These are phyloP conservation scores for Picus viridis DNA, from an alignment of 2,797 vertebrate genomes.

Conservation along the genomic window DNA sequence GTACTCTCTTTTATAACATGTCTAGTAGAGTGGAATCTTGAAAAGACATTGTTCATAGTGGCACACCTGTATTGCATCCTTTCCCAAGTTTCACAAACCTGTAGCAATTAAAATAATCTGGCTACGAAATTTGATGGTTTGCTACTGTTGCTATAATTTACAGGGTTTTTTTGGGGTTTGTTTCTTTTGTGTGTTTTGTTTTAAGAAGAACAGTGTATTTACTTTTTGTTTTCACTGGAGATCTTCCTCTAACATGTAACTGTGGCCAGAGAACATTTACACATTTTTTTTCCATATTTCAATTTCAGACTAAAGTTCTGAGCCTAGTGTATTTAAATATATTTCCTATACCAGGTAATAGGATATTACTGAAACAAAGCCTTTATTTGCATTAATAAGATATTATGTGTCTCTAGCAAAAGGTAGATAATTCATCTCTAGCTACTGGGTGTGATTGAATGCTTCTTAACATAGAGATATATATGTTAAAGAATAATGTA, in stretches of 20 bases:
- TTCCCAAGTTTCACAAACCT: accelerated
- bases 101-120: not conserved
- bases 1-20: not conserved
- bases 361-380: not conserved
- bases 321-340: not conserved
- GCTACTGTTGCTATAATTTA: not conserved
- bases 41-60: not conserved
- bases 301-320: not conserved
- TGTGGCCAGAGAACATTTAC: not conserved
- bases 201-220: not conserved
- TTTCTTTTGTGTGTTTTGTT: too few relatives aligned
- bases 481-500: not conserved
- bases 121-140: not conserved
- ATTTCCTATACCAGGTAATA: not conserved
- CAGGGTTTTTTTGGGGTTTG: not conserved
- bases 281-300: accelerated
- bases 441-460: not conserved
- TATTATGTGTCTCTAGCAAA: not conserved
- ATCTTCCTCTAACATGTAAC: not conserved
- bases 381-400: not conserved
- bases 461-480: not conserved
- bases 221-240: not conserved
- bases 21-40: not conserved
- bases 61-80: not conserved
- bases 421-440: not conserved